These are phyloP conservation scores for Tychaedon coryphoeus DNA, from an alignment of 2,113 vertebrate species.

Conservation along the genomic window DNA sequence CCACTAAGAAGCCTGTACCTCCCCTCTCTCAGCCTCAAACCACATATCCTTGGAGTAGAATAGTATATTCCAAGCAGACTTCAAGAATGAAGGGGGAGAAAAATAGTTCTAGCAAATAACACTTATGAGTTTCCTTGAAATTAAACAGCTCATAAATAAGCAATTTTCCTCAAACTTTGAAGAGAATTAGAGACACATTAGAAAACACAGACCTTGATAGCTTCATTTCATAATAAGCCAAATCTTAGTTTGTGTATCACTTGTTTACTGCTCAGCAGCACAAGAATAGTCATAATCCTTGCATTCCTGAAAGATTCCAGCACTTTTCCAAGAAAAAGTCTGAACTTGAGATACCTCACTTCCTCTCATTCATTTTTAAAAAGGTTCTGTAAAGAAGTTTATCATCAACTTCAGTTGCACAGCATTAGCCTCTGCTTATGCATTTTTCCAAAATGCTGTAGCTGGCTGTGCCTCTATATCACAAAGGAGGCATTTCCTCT, in stretches of 20 bases:
- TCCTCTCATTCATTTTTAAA: neutral
- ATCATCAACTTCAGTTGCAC: neutral
- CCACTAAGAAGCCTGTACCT: neutral
- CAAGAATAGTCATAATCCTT: neutral
- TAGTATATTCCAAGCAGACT: neutral
- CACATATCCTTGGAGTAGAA: neutral
- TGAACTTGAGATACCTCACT: neutral
- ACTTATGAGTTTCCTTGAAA: neutral
- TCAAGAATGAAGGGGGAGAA: neutral
- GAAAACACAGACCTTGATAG: neutral
- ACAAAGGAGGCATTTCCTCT: neutral
- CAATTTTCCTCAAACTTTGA: neutral
- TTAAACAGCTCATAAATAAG: neutral
- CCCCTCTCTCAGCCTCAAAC: neutral
- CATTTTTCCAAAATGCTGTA: neutral
- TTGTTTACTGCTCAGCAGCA: neutral
- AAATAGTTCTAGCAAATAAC: neutral
- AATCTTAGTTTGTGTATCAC: neutral
- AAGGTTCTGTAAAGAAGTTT: neutral
- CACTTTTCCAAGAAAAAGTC: neutral
- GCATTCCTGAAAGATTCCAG: neutral
- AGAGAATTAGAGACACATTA: neutral
- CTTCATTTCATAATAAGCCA: neutral
- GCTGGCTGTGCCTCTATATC: neutral
- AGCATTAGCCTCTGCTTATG: neutral